phyloP scores from a whole-genome alignment of 2,113 vertebrate genomes.

The Meriones unguiculatus region DNA sequence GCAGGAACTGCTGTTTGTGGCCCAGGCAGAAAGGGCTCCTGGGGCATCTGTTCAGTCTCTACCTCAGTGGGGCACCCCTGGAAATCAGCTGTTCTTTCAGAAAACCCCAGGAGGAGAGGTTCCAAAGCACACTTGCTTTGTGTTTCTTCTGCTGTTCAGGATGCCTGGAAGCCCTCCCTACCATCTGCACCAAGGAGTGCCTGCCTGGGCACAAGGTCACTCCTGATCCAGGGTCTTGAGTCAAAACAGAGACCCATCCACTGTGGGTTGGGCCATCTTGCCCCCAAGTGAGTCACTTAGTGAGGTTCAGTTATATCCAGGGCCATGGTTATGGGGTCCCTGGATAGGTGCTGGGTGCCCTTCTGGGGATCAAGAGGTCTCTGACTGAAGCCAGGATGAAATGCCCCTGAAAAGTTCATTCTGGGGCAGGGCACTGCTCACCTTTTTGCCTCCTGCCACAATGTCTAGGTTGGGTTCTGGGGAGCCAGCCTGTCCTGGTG shows the following conservation, averaged over 20 bases:
- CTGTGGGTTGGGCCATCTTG: neutral
- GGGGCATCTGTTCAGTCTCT: neutral
- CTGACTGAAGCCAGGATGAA: fast-evolving
- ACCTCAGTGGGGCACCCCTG: neutral
- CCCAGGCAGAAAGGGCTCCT: neutral
- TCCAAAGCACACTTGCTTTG: neutral
- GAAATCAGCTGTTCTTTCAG: neutral
- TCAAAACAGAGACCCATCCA: fast-evolving
- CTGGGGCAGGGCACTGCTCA: neutral
- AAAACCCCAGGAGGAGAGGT: neutral
- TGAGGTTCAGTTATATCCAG: neutral
- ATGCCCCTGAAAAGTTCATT: neutral
- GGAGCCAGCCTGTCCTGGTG: too few species aligned
- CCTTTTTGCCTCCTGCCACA: neutral
- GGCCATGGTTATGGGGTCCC: neutral
- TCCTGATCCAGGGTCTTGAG: neutral
- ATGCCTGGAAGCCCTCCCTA: neutral
- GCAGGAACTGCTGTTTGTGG: neutral
- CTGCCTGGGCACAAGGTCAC: neutral
- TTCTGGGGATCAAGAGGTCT: neutral
- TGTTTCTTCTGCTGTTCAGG: neutral
- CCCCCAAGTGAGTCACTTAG: too few species aligned
- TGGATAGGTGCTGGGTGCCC: neutral
- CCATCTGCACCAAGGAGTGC: neutral
- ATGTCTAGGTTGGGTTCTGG: neutral